A percentile compares a stretch with the other conserved stretches of the same genome.
Evolutionary conservation across 2,888 invertebrate species (phyloP).

Genomic region (Macrosiphum euphorbiae): DNA sequence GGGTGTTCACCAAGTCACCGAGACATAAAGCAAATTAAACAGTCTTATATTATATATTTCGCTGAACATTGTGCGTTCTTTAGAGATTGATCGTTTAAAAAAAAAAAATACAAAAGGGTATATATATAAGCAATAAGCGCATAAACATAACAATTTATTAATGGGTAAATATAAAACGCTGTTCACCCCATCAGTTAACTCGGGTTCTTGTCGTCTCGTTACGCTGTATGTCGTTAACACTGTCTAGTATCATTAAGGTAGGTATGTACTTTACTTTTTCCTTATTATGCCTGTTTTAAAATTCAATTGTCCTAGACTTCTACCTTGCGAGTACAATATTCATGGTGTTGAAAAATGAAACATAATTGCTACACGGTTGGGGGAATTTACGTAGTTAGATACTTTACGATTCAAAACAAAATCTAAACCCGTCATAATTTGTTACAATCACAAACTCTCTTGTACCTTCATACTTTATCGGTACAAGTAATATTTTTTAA

Average conservation of each 20-base stretch:
- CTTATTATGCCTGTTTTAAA: constrained; percentile 47
- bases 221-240: neutral
- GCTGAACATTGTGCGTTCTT: neutral
- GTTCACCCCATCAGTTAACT: neutral
- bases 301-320: constrained; percentile 14
- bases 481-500: neutral
- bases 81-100: neutral
- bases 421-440: neutral
- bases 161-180: neutral
- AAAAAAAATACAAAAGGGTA: neutral
- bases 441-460: neutral
- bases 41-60: neutral
- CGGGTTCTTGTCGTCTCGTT: neutral
- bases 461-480: neutral
- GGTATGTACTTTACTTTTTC: neutral
- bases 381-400: neutral
- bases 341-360: constrained; percentile 22
- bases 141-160: neutral
- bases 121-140: neutral
- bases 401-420: neutral
- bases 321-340: neutral
- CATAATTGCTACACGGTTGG: neutral
- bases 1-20: neutral
- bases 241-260: neutral
- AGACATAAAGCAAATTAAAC: neutral